A percentile compares a stretch with the other conserved stretches of the same genome.
phyloP scores from a whole-genome alignment of 2,888 invertebrate species.

The Agapostemon virescens region DNA sequence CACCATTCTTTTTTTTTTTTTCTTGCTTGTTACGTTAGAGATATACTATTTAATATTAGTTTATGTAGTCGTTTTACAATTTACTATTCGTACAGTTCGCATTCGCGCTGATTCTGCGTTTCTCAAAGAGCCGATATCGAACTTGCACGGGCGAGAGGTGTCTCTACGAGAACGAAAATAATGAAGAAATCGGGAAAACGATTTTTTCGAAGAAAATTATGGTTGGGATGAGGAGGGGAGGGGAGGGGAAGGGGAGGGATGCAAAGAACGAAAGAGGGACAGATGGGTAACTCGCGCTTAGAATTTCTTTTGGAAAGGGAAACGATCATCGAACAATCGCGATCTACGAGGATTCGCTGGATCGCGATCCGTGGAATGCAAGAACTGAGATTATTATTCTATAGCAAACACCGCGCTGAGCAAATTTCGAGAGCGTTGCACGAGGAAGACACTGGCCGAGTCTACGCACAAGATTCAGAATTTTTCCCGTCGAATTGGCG shows the following conservation, averaged over 20 bases:
- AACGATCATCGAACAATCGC: not conserved
- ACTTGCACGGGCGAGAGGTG: conserved; percentile 54
- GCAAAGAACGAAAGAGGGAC: not conserved
- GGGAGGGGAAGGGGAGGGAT: conserved; percentile 1
- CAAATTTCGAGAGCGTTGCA: conserved; percentile 28
- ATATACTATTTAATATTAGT: conserved; percentile 75
- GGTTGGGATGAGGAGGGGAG: not conserved
- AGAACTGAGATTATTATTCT: conserved; percentile 54
- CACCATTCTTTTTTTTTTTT: conserved; percentile 57
- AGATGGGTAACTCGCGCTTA: not conserved
- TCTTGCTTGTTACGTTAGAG: conserved; percentile 67
- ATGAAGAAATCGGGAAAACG: too few species aligned
- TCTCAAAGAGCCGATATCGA: conserved; percentile 52
- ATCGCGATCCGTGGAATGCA: conserved; percentile 64
- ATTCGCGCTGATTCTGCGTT: conserved; percentile 65
- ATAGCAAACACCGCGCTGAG: conserved; percentile 40
- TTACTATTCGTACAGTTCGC: conserved; percentile 74
- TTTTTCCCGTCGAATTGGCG: conserved; percentile 36
- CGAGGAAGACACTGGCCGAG: conserved; percentile 44
- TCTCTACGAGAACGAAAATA: too few species aligned
- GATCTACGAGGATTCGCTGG: conserved; percentile 16
- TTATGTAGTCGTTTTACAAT: conserved; percentile 76
- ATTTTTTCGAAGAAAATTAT: conserved; percentile 9
- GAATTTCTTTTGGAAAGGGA: conserved; percentile 5
- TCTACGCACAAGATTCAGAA: conserved; percentile 34